These are phyloP conservation scores for Geodia barretti DNA, from an alignment of 37 sponge, comb jelly and placozoan genomes.

Conservation along the genomic window DNA sequence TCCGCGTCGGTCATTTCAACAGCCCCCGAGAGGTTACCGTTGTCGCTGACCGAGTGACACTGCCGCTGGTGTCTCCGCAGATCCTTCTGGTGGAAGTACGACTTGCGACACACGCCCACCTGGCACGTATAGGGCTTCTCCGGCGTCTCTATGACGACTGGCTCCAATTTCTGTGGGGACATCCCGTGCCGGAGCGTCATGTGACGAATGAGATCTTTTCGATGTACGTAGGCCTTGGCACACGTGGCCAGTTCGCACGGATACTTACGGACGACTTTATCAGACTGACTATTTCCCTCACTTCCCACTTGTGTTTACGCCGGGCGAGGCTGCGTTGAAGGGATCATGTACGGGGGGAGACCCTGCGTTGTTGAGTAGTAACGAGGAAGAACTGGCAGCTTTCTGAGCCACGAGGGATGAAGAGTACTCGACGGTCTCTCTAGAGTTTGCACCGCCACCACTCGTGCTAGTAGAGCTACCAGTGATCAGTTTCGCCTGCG, in stretches of 20 bases:
- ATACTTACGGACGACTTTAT: constrained; percentile 33
- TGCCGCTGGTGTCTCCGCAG: constrained; percentile 72
- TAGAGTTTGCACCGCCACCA: neutral
- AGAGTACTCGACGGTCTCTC: neutral
- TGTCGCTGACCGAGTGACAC: constrained; percentile 36
- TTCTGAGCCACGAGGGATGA: neutral
- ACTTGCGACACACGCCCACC: constrained; percentile 49
- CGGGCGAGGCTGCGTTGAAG: neutral
- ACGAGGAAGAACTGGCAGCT: neutral
- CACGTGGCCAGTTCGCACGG: constrained; percentile 41
- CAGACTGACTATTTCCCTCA: neutral
- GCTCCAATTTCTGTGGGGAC: constrained; percentile 45
- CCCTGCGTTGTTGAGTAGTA: neutral
- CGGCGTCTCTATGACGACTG: constrained; percentile 44
- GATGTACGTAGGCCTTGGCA: constrained; percentile 66
- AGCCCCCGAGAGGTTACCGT: neutral
- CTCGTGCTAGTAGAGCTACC: neutral
- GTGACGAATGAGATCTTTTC: constrained; percentile 81
- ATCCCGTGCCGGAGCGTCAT: constrained; percentile 67
- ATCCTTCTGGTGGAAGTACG: constrained; percentile 80
- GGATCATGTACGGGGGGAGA: neutral
- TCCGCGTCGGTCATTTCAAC: neutral
- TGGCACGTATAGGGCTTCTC: constrained; percentile 60
- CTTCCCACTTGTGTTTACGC: neutral
- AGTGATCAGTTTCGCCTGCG: neutral